phyloP scores from a whole-genome alignment of 2,797 vertebrate species.

The Coluber constrictor region DNA sequence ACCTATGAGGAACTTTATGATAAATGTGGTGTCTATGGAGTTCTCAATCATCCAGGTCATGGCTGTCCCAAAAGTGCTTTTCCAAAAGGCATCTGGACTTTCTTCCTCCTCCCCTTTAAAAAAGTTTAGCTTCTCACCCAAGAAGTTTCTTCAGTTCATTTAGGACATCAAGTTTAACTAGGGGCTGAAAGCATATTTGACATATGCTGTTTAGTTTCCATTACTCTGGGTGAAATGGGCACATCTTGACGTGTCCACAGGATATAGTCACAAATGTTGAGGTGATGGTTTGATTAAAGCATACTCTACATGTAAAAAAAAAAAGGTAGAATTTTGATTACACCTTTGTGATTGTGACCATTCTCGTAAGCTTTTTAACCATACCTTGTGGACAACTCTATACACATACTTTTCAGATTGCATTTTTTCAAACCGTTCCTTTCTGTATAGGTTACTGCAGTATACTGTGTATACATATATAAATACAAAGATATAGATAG shows the following conservation, averaged over 20 bases:
- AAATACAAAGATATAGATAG: too few relatives aligned
- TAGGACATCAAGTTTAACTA: not conserved
- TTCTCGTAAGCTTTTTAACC: not conserved
- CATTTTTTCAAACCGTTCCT: not conserved
- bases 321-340: not conserved
- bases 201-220: not conserved
- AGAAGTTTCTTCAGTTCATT: not conserved
- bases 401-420: not conserved
- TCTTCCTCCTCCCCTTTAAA: not conserved
- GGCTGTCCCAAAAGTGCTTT: not conserved
- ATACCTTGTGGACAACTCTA: not conserved
- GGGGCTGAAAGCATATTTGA: not conserved
- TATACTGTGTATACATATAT: too few relatives aligned
- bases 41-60: not conserved
- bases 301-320: not conserved
- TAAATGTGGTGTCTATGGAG: not conserved
- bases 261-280: not conserved
- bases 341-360: not conserved
- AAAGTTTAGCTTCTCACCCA: not conserved
- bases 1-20: not conserved
- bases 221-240: not conserved
- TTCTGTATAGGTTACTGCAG: not conserved
- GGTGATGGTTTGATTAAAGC: not conserved
- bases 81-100: not conserved
- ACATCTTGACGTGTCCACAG: not conserved